phyloP scores from a whole-genome alignment of 2,797 vertebrate species.

The Anguilla obscura region DNA sequence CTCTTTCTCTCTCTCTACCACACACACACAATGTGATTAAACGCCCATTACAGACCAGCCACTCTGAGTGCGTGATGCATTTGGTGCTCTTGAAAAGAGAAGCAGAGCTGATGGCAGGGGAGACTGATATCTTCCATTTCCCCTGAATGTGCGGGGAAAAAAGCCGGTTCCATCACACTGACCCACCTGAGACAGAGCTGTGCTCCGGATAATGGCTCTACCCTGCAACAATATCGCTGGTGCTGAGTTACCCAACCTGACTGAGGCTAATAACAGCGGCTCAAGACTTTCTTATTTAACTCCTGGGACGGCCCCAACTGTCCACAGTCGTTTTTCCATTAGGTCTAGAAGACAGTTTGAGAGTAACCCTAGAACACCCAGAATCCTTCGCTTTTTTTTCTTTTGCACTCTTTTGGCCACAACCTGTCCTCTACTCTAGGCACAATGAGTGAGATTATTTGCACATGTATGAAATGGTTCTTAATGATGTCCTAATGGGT shows the following conservation, averaged over 20 bases:
- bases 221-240: slow-evolving; percentile 19
- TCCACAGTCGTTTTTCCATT: not conserved
- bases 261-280: not conserved
- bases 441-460: not conserved
- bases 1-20: not conserved
- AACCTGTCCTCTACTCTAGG: not conserved
- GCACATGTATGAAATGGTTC: not conserved
- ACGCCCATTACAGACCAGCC: slow-evolving; percentile 51
- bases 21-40: slow-evolving; percentile 49
- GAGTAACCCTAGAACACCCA: not conserved
- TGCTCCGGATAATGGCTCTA: slow-evolving; percentile 40
- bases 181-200: slow-evolving; percentile 37
- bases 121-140: slow-evolving; percentile 58
- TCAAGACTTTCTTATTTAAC: not conserved
- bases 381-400: not conserved
- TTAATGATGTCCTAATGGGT: not conserved
- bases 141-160: slow-evolving; percentile 41
- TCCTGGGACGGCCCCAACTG: not conserved
- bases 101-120: slow-evolving; percentile 44
- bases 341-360: not conserved
- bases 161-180: slow-evolving; percentile 34
- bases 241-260: slow-evolving; percentile 21
- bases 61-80: slow-evolving; percentile 54
- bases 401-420: not conserved
- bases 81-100: slow-evolving; percentile 45